Percentiles rank a stretch among this genome's conserved stretches.
Conservation (phyloP, 2,888 invertebrate species). For the Trichopoda pennipes region DNA sequence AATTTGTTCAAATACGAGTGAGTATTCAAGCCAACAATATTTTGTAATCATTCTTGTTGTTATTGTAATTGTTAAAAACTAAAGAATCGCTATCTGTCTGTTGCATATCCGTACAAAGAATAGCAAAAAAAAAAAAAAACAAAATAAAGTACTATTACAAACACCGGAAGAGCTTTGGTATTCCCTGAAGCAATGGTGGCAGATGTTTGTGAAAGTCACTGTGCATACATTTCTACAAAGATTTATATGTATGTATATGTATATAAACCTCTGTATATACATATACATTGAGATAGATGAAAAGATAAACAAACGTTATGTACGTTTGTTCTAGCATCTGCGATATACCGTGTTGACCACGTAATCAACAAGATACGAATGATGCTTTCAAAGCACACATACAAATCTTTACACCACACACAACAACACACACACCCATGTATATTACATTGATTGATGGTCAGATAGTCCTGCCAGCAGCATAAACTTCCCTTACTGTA, state of each 20-base stretch:
- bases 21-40: slow-evolving; percentile 49
- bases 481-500: slow-evolving; percentile 11
- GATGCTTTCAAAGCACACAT: slow-evolving; percentile 42
- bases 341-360: slow-evolving; percentile 61
- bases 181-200: slow-evolving; percentile 62
- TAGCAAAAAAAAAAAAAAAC: slow-evolving; percentile 25
- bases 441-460: slow-evolving; percentile 40
- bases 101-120: slow-evolving; percentile 58
- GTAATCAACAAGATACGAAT: slow-evolving; percentile 60
- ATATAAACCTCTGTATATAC: slow-evolving; percentile 1
- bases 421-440: neutral
- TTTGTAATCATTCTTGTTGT: slow-evolving; percentile 33
- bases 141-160: slow-evolving; percentile 40
- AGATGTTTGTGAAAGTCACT: slow-evolving; percentile 62
- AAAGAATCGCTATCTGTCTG: slow-evolving; percentile 60
- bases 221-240: neutral
- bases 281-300: neutral
- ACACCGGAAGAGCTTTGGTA: slow-evolving; percentile 67
- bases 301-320: slow-evolving; percentile 28
- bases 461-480: slow-evolving; percentile 43
- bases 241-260: neutral
- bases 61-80: slow-evolving; percentile 47
- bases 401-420: slow-evolving; percentile 10
- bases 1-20: slow-evolving; percentile 58
- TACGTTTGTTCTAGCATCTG: slow-evolving; percentile 55